A percentile compares a stretch with the other conserved stretches of the same genome.
These are phyloP conservation scores for Xiphophorus hellerii DNA, from an alignment of 2,113 vertebrate species.

Conservation along the genomic window DNA sequence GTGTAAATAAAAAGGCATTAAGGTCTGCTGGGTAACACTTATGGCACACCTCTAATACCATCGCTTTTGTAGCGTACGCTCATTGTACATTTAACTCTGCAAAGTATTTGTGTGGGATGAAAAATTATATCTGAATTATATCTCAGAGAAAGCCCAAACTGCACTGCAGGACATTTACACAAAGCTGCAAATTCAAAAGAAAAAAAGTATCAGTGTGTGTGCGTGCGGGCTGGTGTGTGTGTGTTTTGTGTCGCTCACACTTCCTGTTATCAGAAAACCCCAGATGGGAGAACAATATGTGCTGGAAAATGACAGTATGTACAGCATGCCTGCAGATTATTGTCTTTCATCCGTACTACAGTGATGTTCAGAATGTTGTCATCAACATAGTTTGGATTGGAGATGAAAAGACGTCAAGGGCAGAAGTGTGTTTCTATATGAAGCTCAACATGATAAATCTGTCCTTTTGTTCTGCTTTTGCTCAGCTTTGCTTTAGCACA, in stretches of 20 bases:
- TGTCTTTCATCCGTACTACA: slow-evolving; percentile 3
- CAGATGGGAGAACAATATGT: slow-evolving; percentile 40
- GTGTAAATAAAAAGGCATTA: slow-evolving; percentile 14
- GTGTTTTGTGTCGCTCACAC: not conserved
- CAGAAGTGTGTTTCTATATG: not conserved
- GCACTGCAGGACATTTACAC: not conserved
- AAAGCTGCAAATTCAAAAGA: slow-evolving; percentile 2
- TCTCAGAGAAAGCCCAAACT: not conserved
- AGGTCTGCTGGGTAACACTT: not conserved
- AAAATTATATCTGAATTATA: not conserved
- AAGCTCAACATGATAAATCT: not conserved
- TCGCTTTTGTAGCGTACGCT: not conserved
- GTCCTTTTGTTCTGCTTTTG: not conserved
- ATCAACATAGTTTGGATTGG: not conserved
- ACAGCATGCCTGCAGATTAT: slow-evolving; percentile 3
- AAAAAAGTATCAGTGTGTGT: not conserved
- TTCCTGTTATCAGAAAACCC: slow-evolving; percentile 34
- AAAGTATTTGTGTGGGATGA: not conserved
- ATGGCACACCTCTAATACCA: not conserved
- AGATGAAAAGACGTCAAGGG: slow-evolving; percentile 8
- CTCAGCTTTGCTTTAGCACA: not conserved
- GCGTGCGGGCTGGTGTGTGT: not conserved
- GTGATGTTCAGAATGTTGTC: slow-evolving; percentile 12
- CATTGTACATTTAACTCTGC: not conserved
- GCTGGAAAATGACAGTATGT: slow-evolving; percentile 6